phyloP scores from a whole-genome alignment of 2,113 vertebrate genomes.

The Corydoras sp. region DNA sequence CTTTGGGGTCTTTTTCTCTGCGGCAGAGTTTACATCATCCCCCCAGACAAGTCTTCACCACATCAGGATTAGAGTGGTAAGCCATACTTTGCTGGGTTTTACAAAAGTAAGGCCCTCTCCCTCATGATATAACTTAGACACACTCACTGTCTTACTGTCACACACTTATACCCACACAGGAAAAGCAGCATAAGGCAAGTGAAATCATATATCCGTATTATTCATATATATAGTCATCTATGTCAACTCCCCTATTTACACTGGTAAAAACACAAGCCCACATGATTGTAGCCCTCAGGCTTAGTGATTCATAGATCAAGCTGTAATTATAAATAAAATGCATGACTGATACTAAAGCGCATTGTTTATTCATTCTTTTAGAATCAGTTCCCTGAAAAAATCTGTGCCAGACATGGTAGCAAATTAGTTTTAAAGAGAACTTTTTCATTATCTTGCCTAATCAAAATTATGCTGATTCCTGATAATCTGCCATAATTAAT shows the following conservation, averaged over 20 bases:
- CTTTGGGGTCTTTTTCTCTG: constrained; percentile 62
- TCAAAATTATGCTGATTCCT: too few relatives aligned
- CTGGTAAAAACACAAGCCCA: constrained; percentile 5
- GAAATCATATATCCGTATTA: constrained; percentile 7
- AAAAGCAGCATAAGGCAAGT: not conserved
- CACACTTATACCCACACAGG: not conserved
- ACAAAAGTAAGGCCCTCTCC: constrained; percentile 46
- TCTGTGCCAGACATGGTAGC: too few relatives aligned
- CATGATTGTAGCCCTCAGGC: not conserved
- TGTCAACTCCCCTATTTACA: not conserved
- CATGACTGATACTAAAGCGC: not conserved
- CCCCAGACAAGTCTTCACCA: constrained; percentile 59
- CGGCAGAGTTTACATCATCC: constrained; percentile 60
- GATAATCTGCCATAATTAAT: too few relatives aligned
- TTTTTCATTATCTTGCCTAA: too few relatives aligned
- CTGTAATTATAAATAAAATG: not conserved
- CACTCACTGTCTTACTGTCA: constrained; percentile 13
- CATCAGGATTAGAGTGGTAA: constrained; percentile 58
- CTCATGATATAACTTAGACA: constrained; percentile 12
- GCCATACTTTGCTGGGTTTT: constrained; percentile 45
- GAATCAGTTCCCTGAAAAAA: too few relatives aligned
- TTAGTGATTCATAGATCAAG: not conserved
- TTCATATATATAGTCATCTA: not conserved
- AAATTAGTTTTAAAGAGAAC: too few relatives aligned
- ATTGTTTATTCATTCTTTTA: not conserved